phyloP scores from a whole-genome alignment of 2,888 invertebrate species.

The Bombylius discolor region DNA sequence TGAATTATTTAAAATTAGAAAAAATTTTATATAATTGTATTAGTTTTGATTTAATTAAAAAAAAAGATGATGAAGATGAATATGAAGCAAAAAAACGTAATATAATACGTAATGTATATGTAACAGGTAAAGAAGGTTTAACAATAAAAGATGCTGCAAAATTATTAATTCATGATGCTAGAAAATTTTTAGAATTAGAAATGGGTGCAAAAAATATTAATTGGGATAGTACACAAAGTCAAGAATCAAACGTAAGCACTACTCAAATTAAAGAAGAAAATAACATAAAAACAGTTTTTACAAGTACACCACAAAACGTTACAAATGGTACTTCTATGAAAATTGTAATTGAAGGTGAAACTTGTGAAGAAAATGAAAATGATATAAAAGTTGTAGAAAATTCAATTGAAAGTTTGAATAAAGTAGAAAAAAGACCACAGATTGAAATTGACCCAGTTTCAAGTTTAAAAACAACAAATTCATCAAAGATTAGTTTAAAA shows the following conservation, averaged over 20 bases:
- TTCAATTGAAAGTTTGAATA: no score
- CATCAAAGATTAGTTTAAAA: not conserved
- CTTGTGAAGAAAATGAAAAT: no score
- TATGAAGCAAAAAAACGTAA: conserved; percentile 52
- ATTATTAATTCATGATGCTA: conserved; percentile 64
- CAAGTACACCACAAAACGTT: not conserved
- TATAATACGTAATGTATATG: conserved; percentile 57
- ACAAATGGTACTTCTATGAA: not conserved
- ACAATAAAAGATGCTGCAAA: conserved; percentile 71
- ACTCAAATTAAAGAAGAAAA: not conserved
- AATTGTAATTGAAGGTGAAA: not conserved
- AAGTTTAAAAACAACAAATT: not conserved
- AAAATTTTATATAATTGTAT: conserved; percentile 60
- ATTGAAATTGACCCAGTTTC: not conserved
- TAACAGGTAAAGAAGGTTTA: conserved; percentile 66
- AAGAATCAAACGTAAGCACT: not conserved
- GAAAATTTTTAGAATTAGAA: conserved; percentile 54
- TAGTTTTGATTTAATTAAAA: conserved; percentile 76
- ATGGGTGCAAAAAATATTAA: conserved; percentile 57
- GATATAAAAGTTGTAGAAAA: not conserved
- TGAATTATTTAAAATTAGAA: conserved; percentile 56
- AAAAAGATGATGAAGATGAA: conserved; percentile 54
- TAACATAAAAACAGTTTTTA: not conserved
- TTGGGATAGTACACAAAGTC: conserved; percentile 39
- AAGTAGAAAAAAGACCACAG: no score